These are phyloP conservation scores for Poicephalus meyeri DNA, from an alignment of 2,113 vertebrate species.

Conservation along the genomic window DNA sequence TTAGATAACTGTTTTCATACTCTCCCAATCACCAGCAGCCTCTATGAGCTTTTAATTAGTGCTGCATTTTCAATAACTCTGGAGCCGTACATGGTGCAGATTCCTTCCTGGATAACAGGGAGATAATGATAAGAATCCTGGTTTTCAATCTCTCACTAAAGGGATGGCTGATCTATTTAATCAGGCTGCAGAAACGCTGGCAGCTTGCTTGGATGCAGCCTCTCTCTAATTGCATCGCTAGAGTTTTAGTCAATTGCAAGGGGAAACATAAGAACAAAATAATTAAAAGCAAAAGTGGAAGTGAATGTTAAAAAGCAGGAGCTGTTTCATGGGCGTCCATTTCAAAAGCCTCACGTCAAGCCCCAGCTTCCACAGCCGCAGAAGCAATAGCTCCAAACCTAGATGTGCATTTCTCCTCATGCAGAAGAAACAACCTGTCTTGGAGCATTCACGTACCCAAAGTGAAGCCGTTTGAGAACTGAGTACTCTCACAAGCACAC, in stretches of 20 bases:
- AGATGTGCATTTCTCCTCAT: background rate
- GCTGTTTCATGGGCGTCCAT: slow-evolving; percentile 57
- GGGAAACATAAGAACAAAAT: slow-evolving; percentile 79
- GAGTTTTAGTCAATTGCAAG: slow-evolving; percentile 81
- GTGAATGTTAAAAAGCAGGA: slow-evolving; percentile 77
- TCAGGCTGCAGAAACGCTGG: slow-evolving; percentile 76
- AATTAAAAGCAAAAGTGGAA: slow-evolving; percentile 80
- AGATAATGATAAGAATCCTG: slow-evolving; percentile 77
- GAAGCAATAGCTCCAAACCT: background rate
- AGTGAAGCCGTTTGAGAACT: background rate
- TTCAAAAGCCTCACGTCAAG: slow-evolving; percentile 53
- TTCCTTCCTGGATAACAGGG: slow-evolving; percentile 76
- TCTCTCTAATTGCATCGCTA: slow-evolving; percentile 82
- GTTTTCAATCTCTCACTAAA: slow-evolving; percentile 70
- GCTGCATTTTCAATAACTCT: slow-evolving; percentile 75
- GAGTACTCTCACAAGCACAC: background rate
- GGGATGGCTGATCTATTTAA: slow-evolving; percentile 76
- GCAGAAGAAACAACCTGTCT: background rate
- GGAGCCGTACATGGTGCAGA: slow-evolving; percentile 62
- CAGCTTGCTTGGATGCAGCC: slow-evolving; percentile 75
- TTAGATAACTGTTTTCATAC: slow-evolving; percentile 57
- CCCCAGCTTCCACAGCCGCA: background rate
- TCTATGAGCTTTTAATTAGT: slow-evolving; percentile 80
- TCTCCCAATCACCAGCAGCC: slow-evolving; percentile 58
- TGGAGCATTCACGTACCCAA: background rate